Evolutionary conservation across 1,140 invertebrate species (phyloP), one percentile per base, ranked within the genome.

Genomic region (Nomia melanderi): DNA sequence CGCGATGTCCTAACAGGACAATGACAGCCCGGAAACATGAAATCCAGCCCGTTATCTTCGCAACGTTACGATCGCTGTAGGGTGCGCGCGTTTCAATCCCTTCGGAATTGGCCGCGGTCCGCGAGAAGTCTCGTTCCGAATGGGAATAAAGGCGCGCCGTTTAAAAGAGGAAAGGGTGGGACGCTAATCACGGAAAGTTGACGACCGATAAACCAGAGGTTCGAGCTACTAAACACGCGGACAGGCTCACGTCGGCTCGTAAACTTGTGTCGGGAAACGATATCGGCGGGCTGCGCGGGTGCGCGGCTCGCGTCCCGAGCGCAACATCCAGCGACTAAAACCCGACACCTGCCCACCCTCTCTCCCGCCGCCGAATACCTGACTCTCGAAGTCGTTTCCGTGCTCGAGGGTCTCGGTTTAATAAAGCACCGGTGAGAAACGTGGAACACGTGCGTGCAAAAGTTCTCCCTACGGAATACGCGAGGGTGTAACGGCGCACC

Each of bases 351-450:
- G 56, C 41, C 41, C n/a, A n/a, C 39, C 39, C 39, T 36, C 33
- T 8, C 25, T 9, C 11, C n/a, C 3, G 17, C 23, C 54, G 1
- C 14, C 31, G 39, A 69, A 69, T 47, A 69, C 41, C 63, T 59
- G 63, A 57, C 41, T 33, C 56, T 50, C 33, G 17, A 56, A 82
- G 79, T 77, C 72, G 72, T 79, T 67, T 56, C 60, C 31, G 60
- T 41, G 73, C 57, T 27, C 29, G 50, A 41, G 41, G 54, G 56
- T 33, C 50, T 47, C 12, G 81, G 62, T 76, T 88, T 86, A 83
- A 87, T 87, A 83, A 86, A 87, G 82, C 82, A 81, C 70, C 70
- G 74, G 71, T 67, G 85, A 86, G 84, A 79, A 82, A 87, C 84
- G 73, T 76, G 82, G 83, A 78, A 86, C 84, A 81, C 82, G 84